phyloP scores from a whole-genome alignment of 2,888 invertebrate genomes.

The Rhodophaea formosa region DNA sequence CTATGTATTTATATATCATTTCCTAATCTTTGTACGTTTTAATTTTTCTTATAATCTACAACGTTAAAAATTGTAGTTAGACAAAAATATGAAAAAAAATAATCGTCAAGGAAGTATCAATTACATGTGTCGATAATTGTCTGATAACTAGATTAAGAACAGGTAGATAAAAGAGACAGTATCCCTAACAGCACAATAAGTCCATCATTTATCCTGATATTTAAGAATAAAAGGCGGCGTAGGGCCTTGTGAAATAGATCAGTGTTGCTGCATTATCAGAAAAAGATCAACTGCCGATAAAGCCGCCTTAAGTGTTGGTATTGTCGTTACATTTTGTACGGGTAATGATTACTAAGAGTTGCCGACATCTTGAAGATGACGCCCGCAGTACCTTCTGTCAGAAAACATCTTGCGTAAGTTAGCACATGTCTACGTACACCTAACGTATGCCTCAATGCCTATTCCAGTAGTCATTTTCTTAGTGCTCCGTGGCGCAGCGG shows the following conservation, averaged over 20 bases:
- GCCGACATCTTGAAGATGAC: conserved; percentile 26
- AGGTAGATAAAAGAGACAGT: background rate
- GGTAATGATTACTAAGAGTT: conserved; percentile 34
- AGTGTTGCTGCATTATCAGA: conserved; percentile 56
- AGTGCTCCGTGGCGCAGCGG: too few species aligned
- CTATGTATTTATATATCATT: too few species aligned
- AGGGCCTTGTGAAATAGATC: conserved; percentile 55
- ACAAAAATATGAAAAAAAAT: too few species aligned
- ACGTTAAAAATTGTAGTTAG: too few species aligned
- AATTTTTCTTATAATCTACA: too few species aligned
- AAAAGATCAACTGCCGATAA: conserved; percentile 48
- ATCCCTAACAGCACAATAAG: conserved; percentile 33
- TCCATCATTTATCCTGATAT: conserved; percentile 33
- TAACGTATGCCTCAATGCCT: too few species aligned
- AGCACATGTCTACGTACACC: too few species aligned
- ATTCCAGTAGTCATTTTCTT: too few species aligned
- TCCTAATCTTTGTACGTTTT: too few species aligned
- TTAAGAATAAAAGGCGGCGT: conserved; percentile 42
- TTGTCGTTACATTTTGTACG: conserved; percentile 43
- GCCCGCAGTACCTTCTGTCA: background rate
- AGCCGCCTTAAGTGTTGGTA: conserved; percentile 47
- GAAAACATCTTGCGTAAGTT: too few species aligned
- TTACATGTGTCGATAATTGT: background rate
- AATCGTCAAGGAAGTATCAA: background rate
- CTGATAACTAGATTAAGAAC: background rate